A percentile compares a stretch with the other conserved stretches of the same genome.
phyloP scores from a whole-genome alignment of 2,888 invertebrate species.

The Euclidia mi region DNA sequence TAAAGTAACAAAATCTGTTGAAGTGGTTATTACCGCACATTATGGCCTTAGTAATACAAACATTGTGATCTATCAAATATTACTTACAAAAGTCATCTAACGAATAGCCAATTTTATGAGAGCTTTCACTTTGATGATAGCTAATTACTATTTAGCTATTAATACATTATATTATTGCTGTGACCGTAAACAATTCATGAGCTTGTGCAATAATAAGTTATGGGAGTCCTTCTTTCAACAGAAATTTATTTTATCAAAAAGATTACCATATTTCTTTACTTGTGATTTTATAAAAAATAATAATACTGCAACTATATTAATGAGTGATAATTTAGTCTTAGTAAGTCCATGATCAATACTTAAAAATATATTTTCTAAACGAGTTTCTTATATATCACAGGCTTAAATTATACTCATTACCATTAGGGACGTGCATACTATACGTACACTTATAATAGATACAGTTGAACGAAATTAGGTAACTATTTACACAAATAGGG shows the following conservation, averaged over 20 bases:
- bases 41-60: too few species aligned
- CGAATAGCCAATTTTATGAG: conserved; percentile 30
- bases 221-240: conserved; percentile 25
- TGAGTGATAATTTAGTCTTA: conserved; percentile 62
- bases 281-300: conserved; percentile 26
- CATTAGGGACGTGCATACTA: conserved; percentile 88
- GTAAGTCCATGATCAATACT: conserved; percentile 71
- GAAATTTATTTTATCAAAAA: conserved; percentile 19
- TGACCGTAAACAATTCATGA: conserved; percentile 40
- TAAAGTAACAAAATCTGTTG: too few species aligned
- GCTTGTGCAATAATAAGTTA: conserved; percentile 38
- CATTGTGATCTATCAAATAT: too few species aligned
- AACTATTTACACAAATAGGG: conserved; percentile 90
- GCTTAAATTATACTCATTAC: conserved; percentile 88
- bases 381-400: conserved; percentile 88
- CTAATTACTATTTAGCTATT: conserved; percentile 21
- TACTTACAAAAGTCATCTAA: too few species aligned
- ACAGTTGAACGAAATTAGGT: conserved; percentile 84
- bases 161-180: conserved; percentile 28
- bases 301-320: conserved; percentile 43
- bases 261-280: conserved; percentile 33
- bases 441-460: conserved; percentile 85
- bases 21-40: too few species aligned
- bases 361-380: conserved; percentile 82
- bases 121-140: conserved; percentile 28